Base-by-base conservation (phyloP, 2,113 vertebrate species). In the Lycaon pictus region DNA sequence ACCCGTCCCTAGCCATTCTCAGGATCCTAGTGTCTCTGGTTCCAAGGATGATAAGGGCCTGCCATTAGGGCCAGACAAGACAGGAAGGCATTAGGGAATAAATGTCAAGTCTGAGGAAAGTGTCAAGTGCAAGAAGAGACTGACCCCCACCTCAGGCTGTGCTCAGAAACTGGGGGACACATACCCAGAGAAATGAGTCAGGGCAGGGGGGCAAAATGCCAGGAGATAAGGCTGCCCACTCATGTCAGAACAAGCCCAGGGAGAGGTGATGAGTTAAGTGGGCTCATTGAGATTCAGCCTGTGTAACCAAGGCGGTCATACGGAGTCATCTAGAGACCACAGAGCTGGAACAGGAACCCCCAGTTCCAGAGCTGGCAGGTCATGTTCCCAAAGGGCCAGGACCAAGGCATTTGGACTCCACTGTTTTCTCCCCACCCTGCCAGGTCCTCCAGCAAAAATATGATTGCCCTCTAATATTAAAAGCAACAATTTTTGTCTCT, bases 211-310 rank as follows among this genome's bases (percentile, higher is more conserved):
- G 51, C 51, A n/a, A 80, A 86, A n/a, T 48, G 27, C 71, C 43
- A 72, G 82, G 60, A 90, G 53, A 27, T 5, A 9, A 86, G n/a
- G 37, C 63, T 89, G 71, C 60, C 53, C 67, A 32, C 56, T 72
- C n/a, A 11, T 22, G 11, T 93, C 90, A 67, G 62, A 62, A 83
- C 55, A 95, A 89, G 72, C 25, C 71, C 74, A 72, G 37, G 32
- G 48, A 93, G 77, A 93, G 94, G 55, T 85, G 48, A 80, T 88
- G 53, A 90, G 81, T 65, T 65, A 91, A 82, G 72, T 35, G 32
- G 53, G 48, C 25, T 88, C 86, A 53, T 22, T 25, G 53, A 87
- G 62, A 74, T 58, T 27, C 51, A 79, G 72, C 11, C 76, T 85
- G 43, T 9, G 32, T 90, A 88, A 85, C 88, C 92, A 62, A 69